Conservation (phyloP, 1,140 invertebrate genomes). For the Octopus bimaculoides region DNA sequence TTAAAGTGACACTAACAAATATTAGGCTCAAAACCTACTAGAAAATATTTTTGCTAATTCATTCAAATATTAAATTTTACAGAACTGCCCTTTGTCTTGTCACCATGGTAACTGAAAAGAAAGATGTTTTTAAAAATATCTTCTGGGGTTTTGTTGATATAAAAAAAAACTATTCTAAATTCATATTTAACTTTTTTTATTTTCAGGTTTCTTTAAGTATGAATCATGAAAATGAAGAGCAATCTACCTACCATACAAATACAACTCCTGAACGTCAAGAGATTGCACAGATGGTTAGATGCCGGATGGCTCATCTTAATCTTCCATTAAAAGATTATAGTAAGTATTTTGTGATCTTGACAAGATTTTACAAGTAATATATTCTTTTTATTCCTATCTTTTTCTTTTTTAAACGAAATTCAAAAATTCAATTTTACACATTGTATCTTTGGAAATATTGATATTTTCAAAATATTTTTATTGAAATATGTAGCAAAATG, state of each 20-base stretch:
- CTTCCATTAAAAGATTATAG: conserved; percentile 81
- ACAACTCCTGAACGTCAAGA: conserved; percentile 92
- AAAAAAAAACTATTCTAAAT: neutral
- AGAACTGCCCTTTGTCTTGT: no score
- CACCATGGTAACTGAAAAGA: no score
- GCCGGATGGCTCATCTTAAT: conserved; percentile 89
- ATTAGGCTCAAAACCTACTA: no score
- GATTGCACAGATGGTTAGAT: conserved; percentile 89
- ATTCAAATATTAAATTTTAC: no score
- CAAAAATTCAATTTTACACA: no score
- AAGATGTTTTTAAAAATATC: no score
- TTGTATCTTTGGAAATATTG: no score
- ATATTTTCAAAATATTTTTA: no score
- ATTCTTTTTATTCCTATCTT: neutral
- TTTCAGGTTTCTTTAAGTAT: conserved; percentile 44
- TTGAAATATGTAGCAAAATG: no score
- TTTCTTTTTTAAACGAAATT: neutral
- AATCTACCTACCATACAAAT: conserved; percentile 81
- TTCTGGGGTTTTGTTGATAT: neutral
- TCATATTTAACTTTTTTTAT: neutral
- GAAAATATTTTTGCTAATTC: no score
- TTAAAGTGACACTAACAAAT: no score
- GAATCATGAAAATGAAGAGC: conserved; percentile 61
- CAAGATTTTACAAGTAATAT: neutral
- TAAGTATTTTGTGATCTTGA: conserved; percentile 22